A percentile compares a stretch with the other conserved stretches of the same genome.
Evolutionary conservation across 2,888 invertebrate genomes (phyloP).

Genomic region (Stenotaenia linearis): DNA sequence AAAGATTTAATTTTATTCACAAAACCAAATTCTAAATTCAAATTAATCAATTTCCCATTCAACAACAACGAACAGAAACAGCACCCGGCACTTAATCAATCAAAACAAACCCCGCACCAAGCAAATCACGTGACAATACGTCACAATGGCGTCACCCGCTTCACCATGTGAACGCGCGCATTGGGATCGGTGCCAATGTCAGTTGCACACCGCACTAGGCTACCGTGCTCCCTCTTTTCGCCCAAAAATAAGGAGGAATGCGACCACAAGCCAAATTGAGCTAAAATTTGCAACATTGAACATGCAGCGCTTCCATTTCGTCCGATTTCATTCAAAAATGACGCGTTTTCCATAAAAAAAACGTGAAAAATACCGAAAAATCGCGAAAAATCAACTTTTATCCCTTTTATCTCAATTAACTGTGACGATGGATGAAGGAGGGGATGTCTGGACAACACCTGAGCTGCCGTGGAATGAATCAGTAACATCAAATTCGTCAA

Average conservation of each 20-base stretch:
- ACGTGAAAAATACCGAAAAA: no score
- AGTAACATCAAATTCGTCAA: background rate
- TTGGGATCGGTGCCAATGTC: background rate
- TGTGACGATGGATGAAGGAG: background rate
- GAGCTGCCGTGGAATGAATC: no score
- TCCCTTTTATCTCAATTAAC: no score
- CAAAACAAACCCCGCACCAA: background rate
- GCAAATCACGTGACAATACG: background rate
- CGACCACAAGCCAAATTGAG: background rate
- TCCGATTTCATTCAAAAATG: no score
- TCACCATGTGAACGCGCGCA: background rate
- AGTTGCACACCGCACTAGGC: background rate
- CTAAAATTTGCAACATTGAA: no score
- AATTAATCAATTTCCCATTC: no score
- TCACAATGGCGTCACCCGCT: background rate
- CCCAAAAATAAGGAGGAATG: constrained; percentile 7
- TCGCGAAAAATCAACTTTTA: no score
- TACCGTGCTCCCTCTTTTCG: background rate
- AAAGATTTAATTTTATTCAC: no score
- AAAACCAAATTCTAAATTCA: no score
- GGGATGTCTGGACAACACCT: background rate
- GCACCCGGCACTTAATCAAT: background rate
- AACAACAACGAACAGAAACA: no score
- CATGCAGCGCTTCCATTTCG: no score
- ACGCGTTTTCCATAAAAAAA: no score